Evolutionary conservation across 2,888 invertebrate species (phyloP), one percentile per base, ranked within the genome.

Genomic region (Plebejus argus): DNA sequence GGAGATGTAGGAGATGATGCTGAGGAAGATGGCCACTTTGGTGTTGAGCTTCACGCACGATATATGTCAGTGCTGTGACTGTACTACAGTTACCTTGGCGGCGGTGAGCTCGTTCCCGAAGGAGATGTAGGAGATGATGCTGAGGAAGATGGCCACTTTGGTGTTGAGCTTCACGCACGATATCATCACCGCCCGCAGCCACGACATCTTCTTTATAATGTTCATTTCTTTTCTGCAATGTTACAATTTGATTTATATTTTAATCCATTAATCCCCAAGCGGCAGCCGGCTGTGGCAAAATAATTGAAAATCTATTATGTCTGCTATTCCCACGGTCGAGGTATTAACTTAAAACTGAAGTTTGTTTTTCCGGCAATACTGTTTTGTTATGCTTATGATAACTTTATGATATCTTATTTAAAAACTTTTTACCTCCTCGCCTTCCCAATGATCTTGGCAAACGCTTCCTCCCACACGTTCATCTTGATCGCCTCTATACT

Each of bases 401-500:
- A 45, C 12, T 12, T 45, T 35, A 35, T 35, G 35, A 35, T 35
- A 35, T 39, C 8, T 39, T 39, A 7, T 39, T 49, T 10, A 45
- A 45, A 45, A 49, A 15, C 15, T 49, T 35, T 39, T 88, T 87
- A 97, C 97, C 94, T 95, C 83, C 98, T 94, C 0, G 97, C 96
- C 58, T 95, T 91, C 7, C 96, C 96, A 8, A 98, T 96, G 53
- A 98, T 94, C 61, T 95, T 93, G 0, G 96, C 96, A 86, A 98
- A 98, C 0, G 97, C 97, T 61, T 95, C 95, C 87, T 98, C 98
- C 96, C 98, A 98, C 0, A 97, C 97, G 85, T 97, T 98, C 97
- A 98, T 98, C 87, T 98, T 98, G 81, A 98, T 97, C 0, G 98
- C 97, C 79, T 97, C 96, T 83, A 98, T 97, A 3, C 97, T 97